Evolutionary conservation across 2,113 vertebrate species (phyloP).

Genomic region (Struthio camelus): DNA sequence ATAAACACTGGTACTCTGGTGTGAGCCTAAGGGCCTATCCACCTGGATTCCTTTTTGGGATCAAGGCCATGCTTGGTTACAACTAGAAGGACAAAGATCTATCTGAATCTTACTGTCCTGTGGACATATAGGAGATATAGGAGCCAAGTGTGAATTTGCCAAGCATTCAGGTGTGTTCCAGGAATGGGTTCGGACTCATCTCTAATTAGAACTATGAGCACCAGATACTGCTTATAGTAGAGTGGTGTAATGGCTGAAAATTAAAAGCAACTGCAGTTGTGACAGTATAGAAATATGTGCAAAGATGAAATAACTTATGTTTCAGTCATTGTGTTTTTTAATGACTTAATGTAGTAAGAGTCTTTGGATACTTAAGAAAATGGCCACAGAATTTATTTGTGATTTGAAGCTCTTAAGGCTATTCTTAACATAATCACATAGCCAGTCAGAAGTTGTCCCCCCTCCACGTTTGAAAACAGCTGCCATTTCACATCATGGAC

Average conservation of each 20-base stretch:
- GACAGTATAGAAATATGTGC: background rate
- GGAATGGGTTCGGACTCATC: background rate
- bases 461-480: background rate
- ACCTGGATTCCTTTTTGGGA: background rate
- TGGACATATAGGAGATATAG: background rate
- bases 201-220: background rate
- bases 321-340: background rate
- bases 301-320: background rate
- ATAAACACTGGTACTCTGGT: background rate
- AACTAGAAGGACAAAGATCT: background rate
- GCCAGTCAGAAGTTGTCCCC: background rate
- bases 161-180: background rate
- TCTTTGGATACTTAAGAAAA: background rate
- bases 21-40: background rate
- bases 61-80: background rate
- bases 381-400: background rate
- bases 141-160: background rate
- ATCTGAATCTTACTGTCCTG: background rate
- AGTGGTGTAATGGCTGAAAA: background rate
- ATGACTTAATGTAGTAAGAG: background rate
- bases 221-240: background rate
- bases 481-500: background rate
- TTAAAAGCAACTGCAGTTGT: background rate
- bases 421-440: background rate
- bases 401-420: background rate